Base-by-base conservation (phyloP, 2,113 vertebrate species). In the Columba janthina region DNA sequence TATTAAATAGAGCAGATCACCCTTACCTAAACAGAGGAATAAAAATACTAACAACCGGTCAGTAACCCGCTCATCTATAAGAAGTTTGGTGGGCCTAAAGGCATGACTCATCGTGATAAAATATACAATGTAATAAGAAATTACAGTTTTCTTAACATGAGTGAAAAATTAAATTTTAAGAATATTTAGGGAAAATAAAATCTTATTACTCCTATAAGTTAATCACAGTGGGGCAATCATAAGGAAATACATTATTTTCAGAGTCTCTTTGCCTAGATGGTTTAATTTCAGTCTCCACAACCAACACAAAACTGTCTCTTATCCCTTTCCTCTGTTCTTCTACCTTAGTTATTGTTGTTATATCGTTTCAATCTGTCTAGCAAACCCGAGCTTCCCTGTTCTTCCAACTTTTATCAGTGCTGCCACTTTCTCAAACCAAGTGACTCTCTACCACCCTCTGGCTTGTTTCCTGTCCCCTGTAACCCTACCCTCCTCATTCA, bases 271-370 rank as follows among this genome's bases (percentile, higher is more conserved):
- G 53, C 15, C 12, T 76, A 62, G 13, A 11, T 6, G 79, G 36
- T 44, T 79, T 44, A 50, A 9, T 70, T 85, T 91, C n/a, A 62
- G 24, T 2, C 16, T 61, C 50, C 40, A 57, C 31, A 70, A 28
- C 16, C 38, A 69, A 15, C 5, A 74, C 7, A n/a, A 25, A 57
- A 44, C 7, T 64, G 21, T 29, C 4, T 84, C 21, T 54, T 74
- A 40, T 0, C 0, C 20, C 21, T 19, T 26, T 67, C n/a, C 36
- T 70, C 13, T 51, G 14, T 56, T 51, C 29, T 15, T 70, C 22
- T 14, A 40, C 18, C 12, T 65, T 53, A 25, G 12, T 51, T 72
- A 44, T 5, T 38, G 17, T 8, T 85, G 71, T 9, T 70, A 51
- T 2, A 11, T 48, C 28, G n/a, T 51, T 80, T 69, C 31, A 62